A percentile compares a stretch with the other conserved stretches of the same genome.
These are phyloP conservation scores for Torymus auratus DNA, from an alignment of 2,888 invertebrate species.

Conservation along the genomic window DNA sequence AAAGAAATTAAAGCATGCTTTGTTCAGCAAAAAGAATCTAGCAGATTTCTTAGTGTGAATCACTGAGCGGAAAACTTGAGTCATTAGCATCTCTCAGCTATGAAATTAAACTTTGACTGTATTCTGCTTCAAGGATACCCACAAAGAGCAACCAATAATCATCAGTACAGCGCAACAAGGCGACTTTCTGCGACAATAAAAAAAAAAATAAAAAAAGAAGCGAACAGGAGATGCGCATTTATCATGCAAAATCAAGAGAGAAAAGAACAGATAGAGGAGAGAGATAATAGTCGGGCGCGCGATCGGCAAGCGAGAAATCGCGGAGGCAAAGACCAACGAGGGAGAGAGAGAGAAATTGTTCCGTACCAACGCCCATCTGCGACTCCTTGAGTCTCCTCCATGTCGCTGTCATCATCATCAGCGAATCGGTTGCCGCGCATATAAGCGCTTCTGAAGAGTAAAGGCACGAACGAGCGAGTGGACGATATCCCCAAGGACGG, in stretches of 20 bases:
- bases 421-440: slow-evolving; percentile 53
- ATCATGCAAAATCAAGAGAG: slow-evolving; percentile 8
- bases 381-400: slow-evolving; percentile 68
- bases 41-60: slow-evolving; percentile 40
- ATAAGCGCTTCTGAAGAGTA: slow-evolving; percentile 31
- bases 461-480: background rate
- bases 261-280: background rate
- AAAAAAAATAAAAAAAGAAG: background rate
- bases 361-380: slow-evolving; percentile 69
- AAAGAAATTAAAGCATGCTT: slow-evolving; percentile 5
- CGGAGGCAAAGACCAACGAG: background rate
- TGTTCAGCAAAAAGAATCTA: slow-evolving; percentile 34
- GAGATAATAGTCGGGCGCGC: background rate
- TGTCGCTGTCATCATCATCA: slow-evolving; percentile 63
- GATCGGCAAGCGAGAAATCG: slow-evolving; percentile 23
- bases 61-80: slow-evolving; percentile 48
- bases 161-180: background rate
- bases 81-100: slow-evolving; percentile 51
- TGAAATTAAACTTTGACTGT: slow-evolving; percentile 44
- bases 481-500: too few relatives aligned
- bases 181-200: background rate
- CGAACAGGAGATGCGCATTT: background rate
- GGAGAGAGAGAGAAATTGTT: slow-evolving; percentile 8
- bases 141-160: slow-evolving; percentile 12
- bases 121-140: slow-evolving; percentile 35